Conservation (phyloP, 1,140 invertebrate genomes). For the Trissolcus basalis region DNA sequence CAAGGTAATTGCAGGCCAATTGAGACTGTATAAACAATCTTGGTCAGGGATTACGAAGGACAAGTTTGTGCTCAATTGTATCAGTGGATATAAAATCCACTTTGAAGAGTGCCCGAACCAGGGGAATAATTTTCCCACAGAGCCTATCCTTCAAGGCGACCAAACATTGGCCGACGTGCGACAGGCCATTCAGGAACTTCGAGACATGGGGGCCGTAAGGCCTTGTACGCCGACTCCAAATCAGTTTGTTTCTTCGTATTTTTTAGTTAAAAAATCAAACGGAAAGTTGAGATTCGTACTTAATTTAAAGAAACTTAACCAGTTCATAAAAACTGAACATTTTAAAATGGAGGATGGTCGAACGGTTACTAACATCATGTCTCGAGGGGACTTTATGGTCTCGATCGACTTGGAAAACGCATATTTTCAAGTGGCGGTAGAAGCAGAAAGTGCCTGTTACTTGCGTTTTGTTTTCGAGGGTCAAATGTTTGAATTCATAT, state of each 20-base stretch:
- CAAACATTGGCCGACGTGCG: background rate
- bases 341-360: constrained; percentile 15
- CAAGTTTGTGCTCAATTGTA: background rate
- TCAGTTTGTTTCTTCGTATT: constrained; percentile 23
- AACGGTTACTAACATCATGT: constrained; percentile 1
- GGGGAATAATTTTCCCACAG: background rate
- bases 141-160: background rate
- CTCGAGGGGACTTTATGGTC: background rate
- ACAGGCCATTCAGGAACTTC: constrained; percentile 6
- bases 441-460: constrained; percentile 39
- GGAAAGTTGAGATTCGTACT: constrained; percentile 7
- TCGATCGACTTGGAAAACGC: background rate
- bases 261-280: constrained; percentile 12
- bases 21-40: background rate
- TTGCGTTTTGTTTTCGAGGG: constrained; percentile 45
- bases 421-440: constrained; percentile 5
- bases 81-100: background rate
- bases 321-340: constrained; percentile 5
- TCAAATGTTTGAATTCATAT: constrained; percentile 16
- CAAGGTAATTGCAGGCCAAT: constrained; percentile 1
- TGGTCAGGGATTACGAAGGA: background rate
- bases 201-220: constrained; percentile 4
- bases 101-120: background rate
- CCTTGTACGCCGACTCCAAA: background rate
- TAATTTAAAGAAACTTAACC: constrained; percentile 18